Evolutionary conservation across 2,797 vertebrate genomes (phyloP), one percentile per base, ranked within the genome.

Genomic region (Brachymystax lenok): DNA sequence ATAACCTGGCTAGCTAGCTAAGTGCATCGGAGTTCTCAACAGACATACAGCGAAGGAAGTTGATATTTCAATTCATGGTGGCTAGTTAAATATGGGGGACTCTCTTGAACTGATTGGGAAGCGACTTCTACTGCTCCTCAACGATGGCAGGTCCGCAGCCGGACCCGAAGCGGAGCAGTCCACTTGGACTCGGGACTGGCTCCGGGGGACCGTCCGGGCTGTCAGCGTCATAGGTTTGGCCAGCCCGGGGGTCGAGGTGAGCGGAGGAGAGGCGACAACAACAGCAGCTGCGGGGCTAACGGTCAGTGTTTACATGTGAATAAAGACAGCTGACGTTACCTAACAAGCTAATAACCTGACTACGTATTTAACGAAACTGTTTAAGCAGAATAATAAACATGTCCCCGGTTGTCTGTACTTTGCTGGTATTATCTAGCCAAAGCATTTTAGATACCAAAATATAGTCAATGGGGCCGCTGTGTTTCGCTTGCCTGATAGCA

Each of bases 191-290:
- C 92, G 95, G 82, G 94, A 95, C 92, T 97, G 96, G 97, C 92
- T 96, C 84, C 96, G 96, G 82, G 97, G 97, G 7, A 98, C 97
- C 27, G 97, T 98, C 89, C 95, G 97, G 86, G 97, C 97, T 71
- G 97, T 98, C 89, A 97, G 96, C 85, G 92, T 94, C 84, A 94
- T 94, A 63, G 95, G 94, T 84, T 95, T 97, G 82, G 95, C 95
- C 80, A 96, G 95, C 79, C 94, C 97, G 71, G 95, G 95, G 87
- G 88, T 95, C 80, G 97, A 97, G 96, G 96, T 96, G 91, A 95
- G 95, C 93, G 92, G 88, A 56, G 92, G 78, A 82, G 88, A 91
- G 80, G 86, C 90, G 86, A 91, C 91, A 82, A 89, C 90, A 85
- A 90, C 92, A 87, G 87, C 81, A 46, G 83, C 91, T 81, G 86